Base-by-base conservation (phyloP, 2,888 invertebrate species). In the Hydrotaea diabolus region DNA sequence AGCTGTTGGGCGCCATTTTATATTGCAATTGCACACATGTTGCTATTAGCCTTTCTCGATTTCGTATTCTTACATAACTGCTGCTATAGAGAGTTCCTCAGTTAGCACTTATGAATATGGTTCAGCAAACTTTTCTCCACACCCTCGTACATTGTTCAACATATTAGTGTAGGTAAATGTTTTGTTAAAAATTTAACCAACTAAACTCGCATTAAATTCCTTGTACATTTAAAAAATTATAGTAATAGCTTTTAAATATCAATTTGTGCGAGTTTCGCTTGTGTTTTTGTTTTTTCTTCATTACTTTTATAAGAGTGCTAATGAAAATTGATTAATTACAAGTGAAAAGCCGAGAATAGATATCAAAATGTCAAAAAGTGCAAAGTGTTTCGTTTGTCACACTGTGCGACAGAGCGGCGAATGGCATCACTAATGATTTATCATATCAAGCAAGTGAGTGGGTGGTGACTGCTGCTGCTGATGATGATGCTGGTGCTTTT, bases 391-490 rank as follows among this genome's bases (percentile, higher is more conserved):
- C 0, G 46, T 46, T 69, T 69, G 74, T 74, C 59, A 62, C 74
- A 55, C 55, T 55, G 36, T 36, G 9, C 39, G 39, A 5, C 8
- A 36, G n/a, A 31, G 59, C 69, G 11, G 69, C 17, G 59, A 74
- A 59, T 74, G 21, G 73, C 74, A 62, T 62, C 46, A 74, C 62
- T 62, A 74, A 62, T 74, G 74, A 74, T 74, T 74, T 62, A 74
- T 62, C 62, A 74, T 62, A 21, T 46, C 36, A 59, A 39, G 36
- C 55, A 55, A 39, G 21, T 46, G 39, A 59, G 59, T 62, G 46
- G 59, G 43, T 74, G 73, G 57, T 39, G 55, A 31, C 31, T 31
- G 26, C 53, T 15, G 55, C 21, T 2, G 8, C 62, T n/a, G 62
- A 9, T 2, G 62, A 9, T 26, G 62, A 2, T 31, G 31, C 2